These are phyloP conservation scores for Dioctria rufipes DNA, from an alignment of 2,888 invertebrate genomes.

Conservation along the genomic window DNA sequence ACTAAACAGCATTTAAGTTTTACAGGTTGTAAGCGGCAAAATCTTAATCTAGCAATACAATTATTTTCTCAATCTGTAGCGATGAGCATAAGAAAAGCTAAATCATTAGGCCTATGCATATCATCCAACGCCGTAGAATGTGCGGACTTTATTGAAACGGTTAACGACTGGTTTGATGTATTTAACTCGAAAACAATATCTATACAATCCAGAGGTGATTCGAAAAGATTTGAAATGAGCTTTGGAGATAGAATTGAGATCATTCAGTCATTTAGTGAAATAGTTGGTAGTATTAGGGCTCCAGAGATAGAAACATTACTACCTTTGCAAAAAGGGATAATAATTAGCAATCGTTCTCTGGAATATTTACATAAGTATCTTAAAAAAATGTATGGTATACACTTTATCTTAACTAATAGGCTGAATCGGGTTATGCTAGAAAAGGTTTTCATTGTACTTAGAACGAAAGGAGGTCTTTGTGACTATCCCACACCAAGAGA, in stretches of 20 bases:
- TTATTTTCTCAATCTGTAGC: conserved; percentile 6
- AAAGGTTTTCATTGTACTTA: conserved; percentile 11
- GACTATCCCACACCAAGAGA: conserved; percentile 22
- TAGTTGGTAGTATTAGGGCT: conserved; percentile 57
- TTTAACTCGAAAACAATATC: conserved; percentile 59
- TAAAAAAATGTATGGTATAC: not conserved
- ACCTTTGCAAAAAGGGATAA: conserved; percentile 62
- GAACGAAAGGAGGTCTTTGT: not conserved
- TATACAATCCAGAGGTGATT: conserved; percentile 58
- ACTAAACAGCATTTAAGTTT: not conserved
- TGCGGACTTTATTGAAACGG: not conserved
- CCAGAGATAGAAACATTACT: conserved; percentile 57
- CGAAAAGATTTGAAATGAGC: conserved; percentile 60
- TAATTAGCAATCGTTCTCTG: conserved; percentile 55
- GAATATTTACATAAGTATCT: conserved; percentile 3
- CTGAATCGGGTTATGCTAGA: conserved; percentile 33
- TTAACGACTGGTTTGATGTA: conserved; percentile 61
- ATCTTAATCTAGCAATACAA: conserved; percentile 11
- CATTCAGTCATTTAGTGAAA: conserved; percentile 59
- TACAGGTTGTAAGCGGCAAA: not conserved
- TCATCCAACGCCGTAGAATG: not conserved
- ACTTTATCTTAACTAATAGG: conserved; percentile 32
- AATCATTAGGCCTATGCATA: not conserved
- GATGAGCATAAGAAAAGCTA: not conserved
- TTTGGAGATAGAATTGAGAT: conserved; percentile 58